Base-by-base conservation (phyloP, 2,113 vertebrate genomes). In the Ceyx cyanopectus region DNA sequence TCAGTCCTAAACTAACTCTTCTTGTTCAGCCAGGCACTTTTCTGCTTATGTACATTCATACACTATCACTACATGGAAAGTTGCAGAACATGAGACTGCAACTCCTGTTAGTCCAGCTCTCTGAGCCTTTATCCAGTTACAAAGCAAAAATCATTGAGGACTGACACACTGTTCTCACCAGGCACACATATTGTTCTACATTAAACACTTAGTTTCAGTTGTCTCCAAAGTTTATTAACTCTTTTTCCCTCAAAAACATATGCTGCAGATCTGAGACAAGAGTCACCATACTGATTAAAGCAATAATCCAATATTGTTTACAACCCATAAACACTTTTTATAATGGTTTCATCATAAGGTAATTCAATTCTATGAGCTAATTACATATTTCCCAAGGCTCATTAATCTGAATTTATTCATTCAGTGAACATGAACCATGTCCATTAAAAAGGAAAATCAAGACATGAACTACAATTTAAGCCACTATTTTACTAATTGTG, bases 341-440 rank as follows among this genome's bases (percentile, higher is more conserved):
- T 94, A 81, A 81, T 82, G 54, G 48, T 87, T 86, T 66, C 66
- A 96, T 95, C 80, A 92, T 82, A 87, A 96, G 67, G 67, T 85
- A 86, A 95, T 96, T 95, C 89, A 63, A 85, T 93, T 94, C 91
- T 94, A 91, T 88, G 45, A 97, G 73, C 60, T 80, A 96, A 97
- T 96, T 93, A 92, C 79, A 62, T 85, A 96, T 94, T 93, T 94
- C 94, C 82, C 92, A 75, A 84, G 81, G 89, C 90, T 94, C 89
- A 95, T 97, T 97, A 97, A 95, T 90, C 69, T 93, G 96, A 93
- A 96, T 97, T 95, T 93, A 90, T 58, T 88, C 83, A 92, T 58
- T 87, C 78, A 90, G 29, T 78, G 90, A 81, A 74, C 93, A 75
- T 65, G 78, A 96, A 89, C 74, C 27, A 88, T 81, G 60, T 13